Conservation (phyloP, 2,888 invertebrate species). For the Parapristionchus giblindavisi region DNA sequence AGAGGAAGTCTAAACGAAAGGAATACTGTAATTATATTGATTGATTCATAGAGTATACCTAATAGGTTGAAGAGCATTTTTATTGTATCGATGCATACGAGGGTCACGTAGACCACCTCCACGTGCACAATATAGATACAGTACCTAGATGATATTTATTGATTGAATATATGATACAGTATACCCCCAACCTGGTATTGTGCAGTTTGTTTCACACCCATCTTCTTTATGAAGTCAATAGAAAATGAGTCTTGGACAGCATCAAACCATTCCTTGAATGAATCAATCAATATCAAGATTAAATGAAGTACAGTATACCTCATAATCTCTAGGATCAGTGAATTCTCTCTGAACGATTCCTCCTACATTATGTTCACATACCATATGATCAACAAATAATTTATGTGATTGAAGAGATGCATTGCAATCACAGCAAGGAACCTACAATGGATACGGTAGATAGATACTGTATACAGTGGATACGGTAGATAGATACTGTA, state of each 20-base stretch:
- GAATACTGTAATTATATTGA: neutral
- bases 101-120: conserved; percentile 41
- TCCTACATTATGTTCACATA: conserved; percentile 43
- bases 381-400: conserved; percentile 48
- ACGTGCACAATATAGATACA: conserved; percentile 47
- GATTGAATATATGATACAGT: too few relatives aligned
- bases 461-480: neutral
- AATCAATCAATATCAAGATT: neutral
- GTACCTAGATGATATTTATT: conserved; percentile 40
- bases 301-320: conserved; percentile 25
- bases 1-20: conserved; percentile 9
- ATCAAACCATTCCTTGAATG: conserved; percentile 48
- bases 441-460: conserved; percentile 29
- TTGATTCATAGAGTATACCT: conserved; percentile 3
- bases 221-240: conserved; percentile 46
- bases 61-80: conserved; percentile 31
- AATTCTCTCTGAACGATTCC: conserved; percentile 47
- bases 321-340: conserved; percentile 43
- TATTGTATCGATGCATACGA: conserved; percentile 29
- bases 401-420: conserved; percentile 42
- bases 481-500: neutral
- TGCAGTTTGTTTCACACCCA: conserved; percentile 43
- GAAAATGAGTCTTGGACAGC: conserved; percentile 49
- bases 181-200: conserved; percentile 40
- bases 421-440: conserved; percentile 46